These are phyloP conservation scores for Scleropages formosus DNA, from an alignment of 2,797 vertebrate species.

Conservation along the genomic window DNA sequence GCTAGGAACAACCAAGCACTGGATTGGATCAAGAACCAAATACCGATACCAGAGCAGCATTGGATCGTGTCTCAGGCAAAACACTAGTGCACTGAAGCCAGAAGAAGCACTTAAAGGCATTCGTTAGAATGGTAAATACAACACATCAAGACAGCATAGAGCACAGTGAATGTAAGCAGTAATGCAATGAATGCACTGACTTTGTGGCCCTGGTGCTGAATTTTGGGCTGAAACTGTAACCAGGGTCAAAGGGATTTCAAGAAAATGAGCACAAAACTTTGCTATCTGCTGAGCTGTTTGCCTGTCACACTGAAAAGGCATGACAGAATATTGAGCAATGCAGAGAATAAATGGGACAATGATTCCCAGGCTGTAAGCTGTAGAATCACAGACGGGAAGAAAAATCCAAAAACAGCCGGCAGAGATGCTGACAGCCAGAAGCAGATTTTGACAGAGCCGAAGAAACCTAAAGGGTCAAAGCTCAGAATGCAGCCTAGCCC, in stretches of 20 bases:
- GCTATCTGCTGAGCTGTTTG: background rate
- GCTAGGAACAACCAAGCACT: background rate
- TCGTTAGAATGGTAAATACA: slow-evolving; percentile 11
- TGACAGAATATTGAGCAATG: too few species aligned
- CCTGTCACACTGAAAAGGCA: background rate
- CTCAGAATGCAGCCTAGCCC: too few species aligned
- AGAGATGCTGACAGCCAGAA: too few species aligned
- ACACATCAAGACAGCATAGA: background rate
- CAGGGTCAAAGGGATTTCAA: too few species aligned
- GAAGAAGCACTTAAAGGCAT: slow-evolving; percentile 8
- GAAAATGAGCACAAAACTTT: background rate
- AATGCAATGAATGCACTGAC: background rate
- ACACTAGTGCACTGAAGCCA: slow-evolving; percentile 10
- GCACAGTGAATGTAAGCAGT: background rate
- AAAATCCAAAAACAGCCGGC: too few species aligned
- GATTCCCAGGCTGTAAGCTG: too few species aligned
- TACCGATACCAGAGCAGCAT: background rate
- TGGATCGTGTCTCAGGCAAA: background rate
- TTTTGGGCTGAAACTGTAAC: background rate
- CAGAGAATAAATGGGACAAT: too few species aligned
- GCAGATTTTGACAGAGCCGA: too few species aligned
- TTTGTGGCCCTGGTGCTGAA: background rate
- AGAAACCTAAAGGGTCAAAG: too few species aligned
- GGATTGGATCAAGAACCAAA: background rate
- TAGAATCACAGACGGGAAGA: too few species aligned